Evolutionary conservation across 2,113 vertebrate species (phyloP).

Genomic region (Puffinus mauretanicus): DNA sequence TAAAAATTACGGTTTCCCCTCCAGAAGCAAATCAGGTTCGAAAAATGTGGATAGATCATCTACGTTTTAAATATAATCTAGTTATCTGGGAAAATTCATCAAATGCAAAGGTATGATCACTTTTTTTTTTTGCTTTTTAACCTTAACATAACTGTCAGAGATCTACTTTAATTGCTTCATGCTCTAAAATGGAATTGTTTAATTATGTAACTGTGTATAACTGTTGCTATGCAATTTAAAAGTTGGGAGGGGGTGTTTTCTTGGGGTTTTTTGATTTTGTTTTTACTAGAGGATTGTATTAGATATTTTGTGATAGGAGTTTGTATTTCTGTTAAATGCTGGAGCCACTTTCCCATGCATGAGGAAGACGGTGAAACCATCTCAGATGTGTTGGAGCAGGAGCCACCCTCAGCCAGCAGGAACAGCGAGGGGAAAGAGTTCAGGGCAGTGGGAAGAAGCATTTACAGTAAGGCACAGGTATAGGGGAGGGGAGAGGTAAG

Average conservation of each 20-base stretch:
- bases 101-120: not conserved
- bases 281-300: not conserved
- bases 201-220: not conserved
- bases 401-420: not conserved
- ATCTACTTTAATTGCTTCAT: not conserved
- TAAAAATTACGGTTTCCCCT: constrained; percentile 53
- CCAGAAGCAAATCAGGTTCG: constrained; percentile 31
- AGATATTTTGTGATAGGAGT: not conserved
- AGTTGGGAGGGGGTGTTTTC: not conserved
- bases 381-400: not conserved
- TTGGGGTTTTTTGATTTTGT: not conserved
- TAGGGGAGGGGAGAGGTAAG: not conserved
- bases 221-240: not conserved
- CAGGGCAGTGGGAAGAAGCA: not conserved
- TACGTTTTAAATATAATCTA: constrained; percentile 11
- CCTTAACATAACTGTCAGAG: not conserved
- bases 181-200: not conserved
- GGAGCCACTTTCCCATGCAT: not conserved
- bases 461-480: not conserved
- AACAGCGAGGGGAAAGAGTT: not conserved
- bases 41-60: constrained; percentile 36
- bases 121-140: not conserved
- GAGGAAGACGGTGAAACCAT: not conserved
- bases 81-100: constrained; percentile 70
- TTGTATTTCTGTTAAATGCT: not conserved